A percentile compares a stretch with the other conserved stretches of the same genome.
Evolutionary conservation across 2,113 vertebrate genomes (phyloP).

Genomic region (Macheiramphus alcinus): DNA sequence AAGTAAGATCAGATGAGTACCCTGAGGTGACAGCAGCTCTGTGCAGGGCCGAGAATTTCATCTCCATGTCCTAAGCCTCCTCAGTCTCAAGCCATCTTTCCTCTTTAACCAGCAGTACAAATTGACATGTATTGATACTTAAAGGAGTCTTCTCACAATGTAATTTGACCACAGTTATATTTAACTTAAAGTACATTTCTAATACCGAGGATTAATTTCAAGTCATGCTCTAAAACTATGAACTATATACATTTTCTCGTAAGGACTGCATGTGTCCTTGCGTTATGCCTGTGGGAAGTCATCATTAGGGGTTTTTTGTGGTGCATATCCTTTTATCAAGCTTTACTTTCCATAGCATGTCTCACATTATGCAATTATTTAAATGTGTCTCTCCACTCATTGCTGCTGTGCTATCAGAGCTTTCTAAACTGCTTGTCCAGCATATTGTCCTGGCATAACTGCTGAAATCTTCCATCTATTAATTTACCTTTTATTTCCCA

Average conservation of each 20-base stretch:
- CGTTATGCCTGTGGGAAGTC: not conserved
- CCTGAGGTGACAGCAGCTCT: not conserved
- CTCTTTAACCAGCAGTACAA: not conserved
- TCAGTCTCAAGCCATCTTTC: not conserved
- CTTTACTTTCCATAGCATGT: not conserved
- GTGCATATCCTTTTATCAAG: not conserved
- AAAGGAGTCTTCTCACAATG: not conserved
- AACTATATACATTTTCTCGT: not conserved
- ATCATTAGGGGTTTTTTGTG: not conserved
- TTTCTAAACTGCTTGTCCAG: slow-evolving; percentile 43
- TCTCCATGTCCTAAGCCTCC: not conserved
- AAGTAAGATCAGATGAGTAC: not conserved
- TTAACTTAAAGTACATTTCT: not conserved
- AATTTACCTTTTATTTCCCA: slow-evolving; percentile 49
- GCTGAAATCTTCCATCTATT: slow-evolving; percentile 57
- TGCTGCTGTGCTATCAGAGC: not conserved
- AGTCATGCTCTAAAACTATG: not conserved
- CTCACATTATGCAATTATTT: slow-evolving; percentile 22
- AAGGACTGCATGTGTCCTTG: not conserved
- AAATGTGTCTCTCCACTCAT: not conserved
- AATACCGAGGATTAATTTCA: not conserved
- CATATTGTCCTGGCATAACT: slow-evolving; percentile 18
- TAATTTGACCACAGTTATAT: not conserved
- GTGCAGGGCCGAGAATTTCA: not conserved
- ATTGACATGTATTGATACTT: not conserved